phyloP scores from a whole-genome alignment of 2,113 vertebrate species.

The Caloenas nicobarica region DNA sequence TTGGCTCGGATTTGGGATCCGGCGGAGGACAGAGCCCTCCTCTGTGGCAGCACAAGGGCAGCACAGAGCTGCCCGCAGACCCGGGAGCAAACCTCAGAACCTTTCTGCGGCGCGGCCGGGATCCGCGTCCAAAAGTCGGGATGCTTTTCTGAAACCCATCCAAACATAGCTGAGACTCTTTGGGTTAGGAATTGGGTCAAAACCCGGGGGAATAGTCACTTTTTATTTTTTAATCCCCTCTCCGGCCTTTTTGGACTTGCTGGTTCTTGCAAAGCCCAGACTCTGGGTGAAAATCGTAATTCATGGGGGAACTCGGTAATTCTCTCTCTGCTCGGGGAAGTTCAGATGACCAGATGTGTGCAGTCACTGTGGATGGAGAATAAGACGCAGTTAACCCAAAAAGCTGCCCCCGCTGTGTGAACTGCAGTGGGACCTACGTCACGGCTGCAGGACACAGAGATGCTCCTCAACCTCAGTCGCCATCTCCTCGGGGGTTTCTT shows the following conservation, averaged over 20 bases:
- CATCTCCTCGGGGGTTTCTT: background rate
- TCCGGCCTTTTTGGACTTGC: background rate
- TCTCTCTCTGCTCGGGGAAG: background rate
- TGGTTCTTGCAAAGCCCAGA: background rate
- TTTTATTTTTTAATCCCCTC: background rate
- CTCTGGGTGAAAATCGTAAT: background rate
- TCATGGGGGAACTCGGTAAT: background rate
- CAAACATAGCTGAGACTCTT: conserved; percentile 36
- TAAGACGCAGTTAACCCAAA: background rate
- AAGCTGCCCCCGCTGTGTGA: fast-evolving
- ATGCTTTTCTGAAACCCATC: conserved; percentile 24
- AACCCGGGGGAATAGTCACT: background rate
- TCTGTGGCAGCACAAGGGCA: conserved; percentile 12
- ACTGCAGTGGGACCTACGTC: background rate
- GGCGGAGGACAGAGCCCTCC: background rate
- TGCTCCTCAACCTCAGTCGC: background rate
- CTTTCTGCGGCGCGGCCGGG: background rate
- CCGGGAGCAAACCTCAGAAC: background rate
- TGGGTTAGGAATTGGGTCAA: background rate
- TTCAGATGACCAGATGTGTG: background rate
- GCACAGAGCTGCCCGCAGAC: background rate
- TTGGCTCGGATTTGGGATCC: background rate
- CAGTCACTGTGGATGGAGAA: background rate
- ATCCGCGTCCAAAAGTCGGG: background rate
- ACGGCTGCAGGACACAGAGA: background rate